Evolutionary conservation across 2,888 invertebrate species (phyloP), one percentile per base, ranked within the genome.

Genomic region (Ophion obscuratus): DNA sequence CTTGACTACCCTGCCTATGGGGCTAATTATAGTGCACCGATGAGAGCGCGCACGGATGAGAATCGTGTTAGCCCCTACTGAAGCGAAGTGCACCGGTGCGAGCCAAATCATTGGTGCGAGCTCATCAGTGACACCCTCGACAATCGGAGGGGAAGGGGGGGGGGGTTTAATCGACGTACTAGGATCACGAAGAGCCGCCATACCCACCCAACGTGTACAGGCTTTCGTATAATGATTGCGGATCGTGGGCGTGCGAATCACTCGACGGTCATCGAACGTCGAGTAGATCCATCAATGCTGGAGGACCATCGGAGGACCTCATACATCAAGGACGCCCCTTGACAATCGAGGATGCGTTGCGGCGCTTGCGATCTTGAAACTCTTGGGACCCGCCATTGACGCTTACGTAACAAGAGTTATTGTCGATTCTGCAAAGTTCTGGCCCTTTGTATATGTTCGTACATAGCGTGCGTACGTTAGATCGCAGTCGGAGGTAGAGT

Each of bases 351-450:
- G 47, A 64, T 53, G 11, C 40, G 36, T 24, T 61, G 27, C 67
- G 36, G 66, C 53, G 67, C 81, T 62, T 77, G 81, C 47, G 47
- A 77, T 76, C 81, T 81, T 67, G 77, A 84, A 40, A 67, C 47
- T 70, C 44, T 47, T 47, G 76, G 81, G 76, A 67, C 77, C 68
- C 73, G 61, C 27, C 70, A 40, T 77, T 31, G 57, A 59, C 57
- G 27, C 77, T 70, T 53, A 70, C 75, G 75, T 61, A 76, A 47
- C 70, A 62, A 20, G 59, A 47, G 57, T 70, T 67, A 24, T 40
- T 68, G 81, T 81, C 73, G 84, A 84, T 77, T 53, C 53, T 76
- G 24, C n/a, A 44, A 47, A 47, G n/a, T 14, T 44, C 44, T 62
- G 27, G 2, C 0, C 20, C 31, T 68, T 20, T 75, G 61, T 24